Conservation (phyloP, 1,140 invertebrate species). For the Bombus affinis region DNA sequence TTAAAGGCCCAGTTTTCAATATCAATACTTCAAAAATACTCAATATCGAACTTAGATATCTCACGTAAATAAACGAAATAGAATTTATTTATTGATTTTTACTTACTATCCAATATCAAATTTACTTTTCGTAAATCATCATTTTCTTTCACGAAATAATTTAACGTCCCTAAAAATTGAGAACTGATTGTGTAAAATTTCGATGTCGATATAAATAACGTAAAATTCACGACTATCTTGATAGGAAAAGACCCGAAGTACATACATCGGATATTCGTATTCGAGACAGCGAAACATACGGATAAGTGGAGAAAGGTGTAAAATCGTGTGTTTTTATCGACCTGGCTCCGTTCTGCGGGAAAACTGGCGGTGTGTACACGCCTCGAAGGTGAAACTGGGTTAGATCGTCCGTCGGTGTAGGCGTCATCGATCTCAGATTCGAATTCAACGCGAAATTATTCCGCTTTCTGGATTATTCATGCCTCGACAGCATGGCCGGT, state of each 20-base stretch:
- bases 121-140: too few relatives aligned
- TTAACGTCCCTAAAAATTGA: too few relatives aligned
- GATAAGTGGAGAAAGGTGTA: conserved; percentile 46
- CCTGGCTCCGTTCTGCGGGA: conserved; percentile 26
- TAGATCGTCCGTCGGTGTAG: conserved; percentile 63
- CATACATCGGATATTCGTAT: not conserved
- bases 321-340: conserved; percentile 55
- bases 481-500: not conserved
- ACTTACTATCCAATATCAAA: too few relatives aligned
- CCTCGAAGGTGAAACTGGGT: conserved; percentile 62
- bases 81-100: not conserved
- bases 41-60: too few relatives aligned
- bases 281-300: not conserved
- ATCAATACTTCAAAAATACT: too few relatives aligned
- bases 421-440: conserved; percentile 66
- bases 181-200: too few relatives aligned
- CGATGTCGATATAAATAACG: too few relatives aligned
- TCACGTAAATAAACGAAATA: too few relatives aligned
- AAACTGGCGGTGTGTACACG: conserved; percentile 41
- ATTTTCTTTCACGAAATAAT: not conserved
- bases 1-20: too few relatives aligned
- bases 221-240: not conserved
- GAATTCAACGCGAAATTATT: conserved; percentile 67
- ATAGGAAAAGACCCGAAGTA: not conserved
- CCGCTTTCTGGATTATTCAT: conserved; percentile 64